Conservation (phyloP, 2,888 invertebrate genomes). For the Stegophylla sp. region DNA sequence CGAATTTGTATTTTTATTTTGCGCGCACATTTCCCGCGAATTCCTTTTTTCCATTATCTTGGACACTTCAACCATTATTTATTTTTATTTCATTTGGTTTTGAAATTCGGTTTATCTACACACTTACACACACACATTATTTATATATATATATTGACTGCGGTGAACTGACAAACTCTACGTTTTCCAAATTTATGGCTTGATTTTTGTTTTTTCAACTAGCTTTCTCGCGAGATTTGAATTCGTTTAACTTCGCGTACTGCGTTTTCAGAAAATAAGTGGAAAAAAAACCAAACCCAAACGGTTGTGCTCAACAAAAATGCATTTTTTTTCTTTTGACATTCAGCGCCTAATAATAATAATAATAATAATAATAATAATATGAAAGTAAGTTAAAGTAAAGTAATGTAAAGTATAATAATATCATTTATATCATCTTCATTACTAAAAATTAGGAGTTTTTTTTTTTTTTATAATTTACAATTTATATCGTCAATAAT, state of each 20-base stretch:
- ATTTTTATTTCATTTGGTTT: slow-evolving; percentile 42
- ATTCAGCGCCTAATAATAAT: not conserved
- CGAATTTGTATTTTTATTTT: not conserved
- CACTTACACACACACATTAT: too few relatives aligned
- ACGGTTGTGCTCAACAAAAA: too few relatives aligned
- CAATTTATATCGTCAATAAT: too few relatives aligned
- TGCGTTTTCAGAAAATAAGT: too few relatives aligned
- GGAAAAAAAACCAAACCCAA: slow-evolving; percentile 25
- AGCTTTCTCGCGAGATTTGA: slow-evolving; percentile 17
- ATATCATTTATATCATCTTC: too few relatives aligned
- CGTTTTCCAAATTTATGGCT: not conserved
- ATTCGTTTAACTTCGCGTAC: not conserved
- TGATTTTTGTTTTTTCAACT: slow-evolving; percentile 15
- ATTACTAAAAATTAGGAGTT: too few relatives aligned
- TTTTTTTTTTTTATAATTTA: too few relatives aligned
- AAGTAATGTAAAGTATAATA: too few relatives aligned
- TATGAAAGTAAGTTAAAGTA: not conserved
- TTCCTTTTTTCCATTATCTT: slow-evolving; percentile 27
- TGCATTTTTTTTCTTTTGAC: not conserved
- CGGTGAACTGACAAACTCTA: not conserved
- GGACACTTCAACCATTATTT: slow-evolving; percentile 21
- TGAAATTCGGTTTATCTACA: slow-evolving; percentile 26
- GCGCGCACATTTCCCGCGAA: not conserved
- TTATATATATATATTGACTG: too few relatives aligned
- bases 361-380: not conserved